Evolutionary conservation across 2,888 invertebrate species (phyloP).

Genomic region (Macaria liturata): DNA sequence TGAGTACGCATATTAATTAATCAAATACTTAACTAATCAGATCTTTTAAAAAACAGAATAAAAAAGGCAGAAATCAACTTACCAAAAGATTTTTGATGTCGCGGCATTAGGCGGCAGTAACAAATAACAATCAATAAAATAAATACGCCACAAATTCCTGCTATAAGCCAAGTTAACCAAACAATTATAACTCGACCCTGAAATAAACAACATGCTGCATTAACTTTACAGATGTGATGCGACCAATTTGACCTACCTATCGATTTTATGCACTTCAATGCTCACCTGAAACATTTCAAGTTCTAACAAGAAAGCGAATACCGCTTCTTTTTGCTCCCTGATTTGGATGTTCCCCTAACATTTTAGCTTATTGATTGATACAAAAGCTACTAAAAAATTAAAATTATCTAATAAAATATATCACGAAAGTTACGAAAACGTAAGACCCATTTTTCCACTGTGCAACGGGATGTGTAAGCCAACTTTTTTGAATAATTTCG

Average conservation of each 20-base stretch:
- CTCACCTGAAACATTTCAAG: conserved; percentile 80
- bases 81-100: conserved; percentile 87
- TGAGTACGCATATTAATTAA: no score
- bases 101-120: conserved; percentile 88
- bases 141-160: conserved; percentile 85
- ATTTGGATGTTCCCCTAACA: conserved; percentile 56
- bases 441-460: conserved; percentile 39
- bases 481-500: conserved; percentile 48
- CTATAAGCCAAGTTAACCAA: conserved; percentile 82
- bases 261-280: conserved; percentile 43
- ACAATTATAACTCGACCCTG: conserved; percentile 80
- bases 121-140: conserved; percentile 86
- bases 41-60: neutral
- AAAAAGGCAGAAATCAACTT: conserved; percentile 42
- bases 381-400: conserved; percentile 52
- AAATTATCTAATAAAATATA: conserved; percentile 44
- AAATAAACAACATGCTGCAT: conserved; percentile 42
- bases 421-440: conserved; percentile 40
- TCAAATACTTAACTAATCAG: no score
- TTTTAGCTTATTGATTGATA: conserved; percentile 54
- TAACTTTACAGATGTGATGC: conserved; percentile 20
- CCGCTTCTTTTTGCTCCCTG: conserved; percentile 63
- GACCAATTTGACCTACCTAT: conserved; percentile 36
- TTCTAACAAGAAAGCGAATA: conserved; percentile 63
- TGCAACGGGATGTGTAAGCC: no score